Evolutionary conservation across 2,888 invertebrate genomes (phyloP).

Genomic region (Dysmachus trigonus): DNA sequence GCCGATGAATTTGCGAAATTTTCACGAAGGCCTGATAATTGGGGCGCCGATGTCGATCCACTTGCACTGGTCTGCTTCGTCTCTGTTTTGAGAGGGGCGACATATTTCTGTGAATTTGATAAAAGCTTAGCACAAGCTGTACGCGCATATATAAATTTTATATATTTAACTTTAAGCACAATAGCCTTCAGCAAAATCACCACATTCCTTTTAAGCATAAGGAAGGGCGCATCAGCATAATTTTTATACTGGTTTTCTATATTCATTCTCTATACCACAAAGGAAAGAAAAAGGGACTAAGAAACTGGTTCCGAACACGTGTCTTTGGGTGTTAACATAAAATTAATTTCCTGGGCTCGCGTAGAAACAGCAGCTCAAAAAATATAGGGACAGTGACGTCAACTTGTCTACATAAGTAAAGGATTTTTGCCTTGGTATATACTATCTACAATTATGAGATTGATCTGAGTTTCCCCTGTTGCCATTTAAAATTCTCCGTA

Average conservation of each 20-base stretch:
- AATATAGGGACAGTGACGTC: not conserved
- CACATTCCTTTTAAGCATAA: not conserved
- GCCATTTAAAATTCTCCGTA: not conserved
- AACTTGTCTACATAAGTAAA: not conserved
- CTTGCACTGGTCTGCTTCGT: not conserved
- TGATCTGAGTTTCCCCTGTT: not conserved
- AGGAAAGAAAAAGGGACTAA: not conserved
- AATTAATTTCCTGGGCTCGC: not conserved
- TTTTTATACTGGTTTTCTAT: not conserved
- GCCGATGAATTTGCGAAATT: not conserved
- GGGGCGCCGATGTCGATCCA: not conserved
- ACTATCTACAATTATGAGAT: not conserved
- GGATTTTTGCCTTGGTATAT: not conserved
- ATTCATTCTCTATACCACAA: not conserved
- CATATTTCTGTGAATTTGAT: not conserved
- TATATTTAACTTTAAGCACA: not conserved
- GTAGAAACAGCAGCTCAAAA: not conserved
- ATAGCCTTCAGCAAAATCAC: not conserved
- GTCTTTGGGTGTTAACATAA: not conserved
- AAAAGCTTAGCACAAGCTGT: not conserved
- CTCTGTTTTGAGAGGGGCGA: not conserved
- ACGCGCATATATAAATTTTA: not conserved
- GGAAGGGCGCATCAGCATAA: not conserved
- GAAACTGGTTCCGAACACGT: not conserved
- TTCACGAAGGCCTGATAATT: not conserved